These are phyloP conservation scores for Symphodus melops DNA, from an alignment of 2,113 vertebrate species.

Conservation along the genomic window DNA sequence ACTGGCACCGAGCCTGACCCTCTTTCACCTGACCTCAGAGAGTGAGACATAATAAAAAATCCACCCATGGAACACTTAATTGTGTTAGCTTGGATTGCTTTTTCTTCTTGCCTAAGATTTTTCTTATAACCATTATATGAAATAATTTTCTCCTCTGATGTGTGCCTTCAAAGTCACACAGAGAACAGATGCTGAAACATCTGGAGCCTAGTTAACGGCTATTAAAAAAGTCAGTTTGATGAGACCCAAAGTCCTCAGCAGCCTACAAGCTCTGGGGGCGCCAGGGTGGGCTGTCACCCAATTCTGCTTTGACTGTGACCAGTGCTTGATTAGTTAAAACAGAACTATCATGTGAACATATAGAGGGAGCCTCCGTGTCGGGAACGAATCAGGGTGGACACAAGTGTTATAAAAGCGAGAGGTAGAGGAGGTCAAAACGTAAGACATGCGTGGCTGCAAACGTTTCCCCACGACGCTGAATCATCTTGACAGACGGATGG, in stretches of 20 bases:
- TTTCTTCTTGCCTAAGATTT: constrained; percentile 60
- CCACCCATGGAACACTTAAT: constrained; percentile 34
- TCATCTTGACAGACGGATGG: constrained; percentile 61
- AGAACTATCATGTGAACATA: constrained; percentile 29
- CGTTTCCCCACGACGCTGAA: constrained; percentile 44
- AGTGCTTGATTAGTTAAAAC: constrained; percentile 53
- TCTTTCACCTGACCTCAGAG: constrained; percentile 44
- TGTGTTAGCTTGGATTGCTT: constrained; percentile 37
- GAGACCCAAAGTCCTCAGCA: constrained; percentile 73
- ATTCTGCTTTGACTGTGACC: constrained; percentile 61
- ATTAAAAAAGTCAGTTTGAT: constrained; percentile 80
- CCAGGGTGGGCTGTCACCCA: constrained; percentile 70
- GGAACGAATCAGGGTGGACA: constrained; percentile 35
- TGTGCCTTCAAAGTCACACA: constrained; percentile 79
- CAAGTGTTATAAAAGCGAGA: constrained; percentile 38
- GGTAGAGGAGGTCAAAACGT: constrained; percentile 34
- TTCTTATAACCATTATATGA: constrained; percentile 77
- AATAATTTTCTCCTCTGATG: constrained; percentile 80
- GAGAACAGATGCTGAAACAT: constrained; percentile 81
- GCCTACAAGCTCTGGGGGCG: constrained; percentile 53
- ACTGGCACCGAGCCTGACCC: constrained; percentile 20
- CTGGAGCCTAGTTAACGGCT: constrained; percentile 79
- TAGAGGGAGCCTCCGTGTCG: neutral
- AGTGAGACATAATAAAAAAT: constrained; percentile 35
- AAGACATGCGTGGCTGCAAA: constrained; percentile 13